Evolutionary conservation across 2,113 vertebrate species (phyloP), one percentile per base, ranked within the genome.

Genomic region (Mungos mungo): DNA sequence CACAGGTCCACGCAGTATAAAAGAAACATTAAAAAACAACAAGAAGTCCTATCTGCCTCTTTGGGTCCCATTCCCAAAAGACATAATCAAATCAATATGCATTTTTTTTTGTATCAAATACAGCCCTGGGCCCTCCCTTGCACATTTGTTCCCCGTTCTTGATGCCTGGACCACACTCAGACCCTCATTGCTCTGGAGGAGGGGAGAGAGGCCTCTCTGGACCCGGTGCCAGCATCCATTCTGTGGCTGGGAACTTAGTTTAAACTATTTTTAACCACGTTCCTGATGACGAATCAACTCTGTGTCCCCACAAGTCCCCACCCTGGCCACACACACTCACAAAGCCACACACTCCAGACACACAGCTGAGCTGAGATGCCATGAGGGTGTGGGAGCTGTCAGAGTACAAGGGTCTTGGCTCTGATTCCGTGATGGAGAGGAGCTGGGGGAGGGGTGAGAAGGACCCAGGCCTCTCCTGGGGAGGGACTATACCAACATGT

Each of bases 191-290:
- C 45, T 74, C 80, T 82, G 5, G 2, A 60, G 25, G 5, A 15
- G 38, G 6, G 4, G 81, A 94, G 27, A 90, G 29, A 89, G 60
- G 7, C 25, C 15, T 18, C 33, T 72, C 33, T 81, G 38, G 11
- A 92, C 50, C n/a, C 68, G 38, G 13, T 18, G 74, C 38, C 54
- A 83, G 45, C 3, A 45, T 38, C 60, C 31, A 68, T n/a, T 12
- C 77, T 77, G 18, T 11, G 68, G n/a, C 60, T 80, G 38, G 45
- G 25, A 66, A 88, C 38, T 54, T 57, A 8, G 18, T 72, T 27
- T 83, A 41, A 41, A 41, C 41, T 41, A 82, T 95, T 96, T 91
- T 93, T 91, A 97, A 93, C 19, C 0, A 63, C 68, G 12, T 89
- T 87, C 77, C 60, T 35, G 60, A 1, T 52, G 19, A 91, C 50